Evolutionary conservation across 2,888 invertebrate species (phyloP), one percentile per base, ranked within the genome.

Genomic region (Stenodera caucasica): DNA sequence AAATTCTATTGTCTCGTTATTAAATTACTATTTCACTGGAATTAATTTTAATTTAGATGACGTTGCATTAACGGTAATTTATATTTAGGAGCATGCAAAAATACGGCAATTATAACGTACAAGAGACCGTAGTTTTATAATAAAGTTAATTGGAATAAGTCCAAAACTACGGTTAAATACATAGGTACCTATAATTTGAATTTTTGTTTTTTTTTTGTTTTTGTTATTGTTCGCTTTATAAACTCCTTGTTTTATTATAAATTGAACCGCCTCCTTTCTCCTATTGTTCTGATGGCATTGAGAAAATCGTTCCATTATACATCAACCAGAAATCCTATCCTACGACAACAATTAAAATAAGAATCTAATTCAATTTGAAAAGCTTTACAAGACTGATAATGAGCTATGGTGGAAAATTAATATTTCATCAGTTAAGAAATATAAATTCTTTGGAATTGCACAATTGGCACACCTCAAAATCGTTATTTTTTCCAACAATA

Each of bases 341-440:
- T 51, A 30, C 51, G 32, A 32, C 33, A 21, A 32, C 18, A n/a
- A 33, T 32, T 15, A 11, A 32, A 52, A 29, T n/a, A 12, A 21
- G 4, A 32, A 32, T 23, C 9, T 2, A n/a, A 12, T 3, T 23
- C 18, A 45, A 45, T 45, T 45, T 45, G 11, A 8, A 21, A 45
- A 45, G 11, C 52, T 33, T 32, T 12, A 33, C 33, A 33, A 30
- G 15, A 29, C 15, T 9, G 21, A 45, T 45, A 45, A 45, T 9
- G n/a, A 45, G 3, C 49, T 7, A 49, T 11, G 15, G 12, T 33
- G 29, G 51, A 51, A 53, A 53, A 53, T 53, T 33, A 53, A 53
- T 53, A 35, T 53, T 53, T 53, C 53, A 53, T 53, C 15, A 53
- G 53, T 53, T 51, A 4, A 18, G 23, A 21, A 45, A 45, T 45